Evolutionary conservation across 2,888 invertebrate species (phyloP).

Genomic region (Lepidocyrtoides sp.): DNA sequence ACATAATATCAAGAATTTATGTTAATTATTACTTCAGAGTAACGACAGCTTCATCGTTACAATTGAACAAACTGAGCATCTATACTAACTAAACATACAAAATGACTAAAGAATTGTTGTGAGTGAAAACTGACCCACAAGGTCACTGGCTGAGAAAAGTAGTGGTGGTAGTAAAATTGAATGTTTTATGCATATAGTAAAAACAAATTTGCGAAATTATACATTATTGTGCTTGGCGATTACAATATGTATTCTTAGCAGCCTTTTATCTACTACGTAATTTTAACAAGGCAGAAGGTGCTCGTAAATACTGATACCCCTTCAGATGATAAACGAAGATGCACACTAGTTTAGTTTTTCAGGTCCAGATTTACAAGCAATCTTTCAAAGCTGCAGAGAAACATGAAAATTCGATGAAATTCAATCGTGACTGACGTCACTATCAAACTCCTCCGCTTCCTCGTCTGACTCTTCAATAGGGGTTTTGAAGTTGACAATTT

Average conservation of each 20-base stretch:
- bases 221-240: constrained; percentile 37
- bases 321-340: constrained; percentile 67
- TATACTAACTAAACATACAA: constrained; percentile 44
- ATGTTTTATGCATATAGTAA: constrained; percentile 7
- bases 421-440: constrained; percentile 82
- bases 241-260: constrained; percentile 39
- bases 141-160: constrained; percentile 73
- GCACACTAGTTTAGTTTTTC: constrained; percentile 48
- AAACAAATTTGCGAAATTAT: constrained; percentile 47
- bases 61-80: constrained; percentile 50
- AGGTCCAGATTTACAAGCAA: constrained; percentile 53
- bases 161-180: constrained; percentile 56
- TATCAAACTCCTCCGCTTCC: constrained; percentile 80
- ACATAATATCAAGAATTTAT: constrained; percentile 29
- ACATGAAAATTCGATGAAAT: neutral
- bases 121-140: constrained; percentile 59
- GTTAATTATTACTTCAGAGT: neutral
- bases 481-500: constrained; percentile 77
- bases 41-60: neutral
- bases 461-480: constrained; percentile 82
- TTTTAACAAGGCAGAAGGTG: constrained; percentile 68
- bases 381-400: constrained; percentile 47
- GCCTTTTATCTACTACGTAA: constrained; percentile 15
- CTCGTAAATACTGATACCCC: constrained; percentile 65
- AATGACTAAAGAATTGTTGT: constrained; percentile 73